Conservation (phyloP, 2,797 vertebrate genomes). For the Petrocephalus schoutedeni region DNA sequence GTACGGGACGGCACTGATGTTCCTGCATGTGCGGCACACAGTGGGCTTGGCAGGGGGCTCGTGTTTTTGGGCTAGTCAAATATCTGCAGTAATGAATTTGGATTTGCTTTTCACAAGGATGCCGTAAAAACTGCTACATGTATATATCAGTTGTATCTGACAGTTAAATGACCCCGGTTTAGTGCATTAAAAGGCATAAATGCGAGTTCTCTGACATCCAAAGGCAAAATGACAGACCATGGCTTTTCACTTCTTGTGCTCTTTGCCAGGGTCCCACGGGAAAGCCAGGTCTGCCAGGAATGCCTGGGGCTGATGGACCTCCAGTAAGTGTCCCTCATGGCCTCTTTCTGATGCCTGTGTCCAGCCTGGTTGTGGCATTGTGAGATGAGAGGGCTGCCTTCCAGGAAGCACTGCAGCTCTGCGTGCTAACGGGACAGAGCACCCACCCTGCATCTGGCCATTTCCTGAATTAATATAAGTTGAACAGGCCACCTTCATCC, state of each 20-base stretch:
- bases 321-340: slow-evolving; percentile 64
- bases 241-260: neutral
- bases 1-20: slow-evolving; percentile 50
- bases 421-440: neutral
- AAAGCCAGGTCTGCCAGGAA: slow-evolving; percentile 85
- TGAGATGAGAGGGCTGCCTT: no score
- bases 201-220: neutral
- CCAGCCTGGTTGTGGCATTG: neutral
- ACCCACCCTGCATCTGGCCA: neutral
- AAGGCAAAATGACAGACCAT: neutral
- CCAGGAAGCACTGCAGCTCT: neutral
- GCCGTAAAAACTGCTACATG: neutral
- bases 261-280: slow-evolving; percentile 75
- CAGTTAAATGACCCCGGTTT: neutral
- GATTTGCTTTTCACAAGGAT: neutral
- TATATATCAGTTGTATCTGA: neutral
- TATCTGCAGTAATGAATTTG: neutral
- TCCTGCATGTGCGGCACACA: neutral
- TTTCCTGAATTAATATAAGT: neutral
- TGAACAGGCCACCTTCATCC: neutral
- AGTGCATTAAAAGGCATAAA: neutral
- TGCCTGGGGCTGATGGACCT: slow-evolving; percentile 83
- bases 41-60: neutral
- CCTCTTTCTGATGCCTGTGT: neutral
- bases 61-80: neutral